These are phyloP conservation scores for Parascotia fuliginaria DNA, from an alignment of 2,888 invertebrate genomes.

Conservation along the genomic window DNA sequence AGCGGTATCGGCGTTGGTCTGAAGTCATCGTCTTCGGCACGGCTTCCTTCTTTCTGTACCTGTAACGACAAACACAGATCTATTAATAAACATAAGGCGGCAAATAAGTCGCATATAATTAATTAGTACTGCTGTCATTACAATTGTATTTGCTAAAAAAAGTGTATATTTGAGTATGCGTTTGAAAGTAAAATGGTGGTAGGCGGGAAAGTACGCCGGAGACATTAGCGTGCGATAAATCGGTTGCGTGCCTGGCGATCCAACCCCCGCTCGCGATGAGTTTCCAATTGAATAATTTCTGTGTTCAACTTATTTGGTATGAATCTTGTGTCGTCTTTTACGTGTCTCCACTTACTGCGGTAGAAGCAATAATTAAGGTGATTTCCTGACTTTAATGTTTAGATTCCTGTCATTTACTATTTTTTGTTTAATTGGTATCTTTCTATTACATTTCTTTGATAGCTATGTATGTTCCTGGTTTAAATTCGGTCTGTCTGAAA, in stretches of 20 bases:
- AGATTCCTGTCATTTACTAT: too few species aligned
- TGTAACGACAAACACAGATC: constrained; percentile 50
- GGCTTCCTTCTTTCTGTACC: constrained; percentile 63
- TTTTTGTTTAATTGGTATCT: too few species aligned
- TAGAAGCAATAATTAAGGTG: too few species aligned
- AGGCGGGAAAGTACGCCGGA: constrained; percentile 73
- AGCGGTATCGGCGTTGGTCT: constrained; percentile 78
- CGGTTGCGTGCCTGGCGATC: constrained; percentile 63
- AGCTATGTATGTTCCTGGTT: too few species aligned
- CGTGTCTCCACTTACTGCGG: background rate
- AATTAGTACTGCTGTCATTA: constrained; percentile 30
- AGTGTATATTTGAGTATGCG: constrained; percentile 69
- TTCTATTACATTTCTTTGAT: too few species aligned
- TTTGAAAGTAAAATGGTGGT: constrained; percentile 82
- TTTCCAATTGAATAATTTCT: constrained; percentile 74
- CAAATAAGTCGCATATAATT: constrained; percentile 33
- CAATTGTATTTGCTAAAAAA: constrained; percentile 49
- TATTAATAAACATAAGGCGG: constrained; percentile 27
- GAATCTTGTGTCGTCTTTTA: constrained; percentile 19
- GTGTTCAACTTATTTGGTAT: constrained; percentile 44
- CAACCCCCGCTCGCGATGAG: constrained; percentile 58
- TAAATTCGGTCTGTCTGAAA: too few species aligned
- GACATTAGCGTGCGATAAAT: constrained; percentile 60
- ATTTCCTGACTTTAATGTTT: background rate
- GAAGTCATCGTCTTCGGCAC: constrained; percentile 65